Evolutionary conservation across 2,888 invertebrate species (phyloP), one percentile per base, ranked within the genome.

Genomic region (Spodoptera exigua): DNA sequence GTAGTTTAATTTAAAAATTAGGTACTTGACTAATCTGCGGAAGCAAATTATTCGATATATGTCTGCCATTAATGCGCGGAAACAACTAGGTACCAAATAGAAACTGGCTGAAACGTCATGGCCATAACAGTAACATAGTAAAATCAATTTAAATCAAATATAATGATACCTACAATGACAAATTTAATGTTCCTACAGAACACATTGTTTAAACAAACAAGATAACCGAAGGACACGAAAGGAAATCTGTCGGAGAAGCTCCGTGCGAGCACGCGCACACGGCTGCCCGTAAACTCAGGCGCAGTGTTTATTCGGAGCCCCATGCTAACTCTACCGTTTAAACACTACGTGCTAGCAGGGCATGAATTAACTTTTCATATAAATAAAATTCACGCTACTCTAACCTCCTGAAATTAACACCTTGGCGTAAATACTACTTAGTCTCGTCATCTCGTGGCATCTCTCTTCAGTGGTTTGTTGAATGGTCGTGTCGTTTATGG

Each of bases 361-460:
- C 89, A 92, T 89, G 93, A 94, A 94, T 94, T 93, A 93, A 91
- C 92, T 94, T 94, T 93, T 93, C 93, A 93, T 94, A 93, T 93
- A 94, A 93, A 94, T 94, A 94, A 94, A 94, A 93, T 94, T 94
- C 93, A 94, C 93, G 93, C 88, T 86, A 87, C 93, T 92, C 94
- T 94, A 94, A 94, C 89, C 91, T 93, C 92, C 91, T 91, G 93
- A 94, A 93, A 93, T 94, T 94, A 94, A 91, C 94, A 94, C 93
- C 93, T 93, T 71, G 83, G 87, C 92, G 93, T 92, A 93, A 93
- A 93, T 92, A 91, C 86, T 89, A 89, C 88, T 92, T 89, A 89
- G 89, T 85, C 88, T 88, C 87, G 89, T 89, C 89, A 88, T 85
- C 87, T 89, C 88, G 84, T 85, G 84, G 87, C 88, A 85, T 83